Conservation (phyloP, 2,113 vertebrate genomes). For the Ammospiza caudacuta region DNA sequence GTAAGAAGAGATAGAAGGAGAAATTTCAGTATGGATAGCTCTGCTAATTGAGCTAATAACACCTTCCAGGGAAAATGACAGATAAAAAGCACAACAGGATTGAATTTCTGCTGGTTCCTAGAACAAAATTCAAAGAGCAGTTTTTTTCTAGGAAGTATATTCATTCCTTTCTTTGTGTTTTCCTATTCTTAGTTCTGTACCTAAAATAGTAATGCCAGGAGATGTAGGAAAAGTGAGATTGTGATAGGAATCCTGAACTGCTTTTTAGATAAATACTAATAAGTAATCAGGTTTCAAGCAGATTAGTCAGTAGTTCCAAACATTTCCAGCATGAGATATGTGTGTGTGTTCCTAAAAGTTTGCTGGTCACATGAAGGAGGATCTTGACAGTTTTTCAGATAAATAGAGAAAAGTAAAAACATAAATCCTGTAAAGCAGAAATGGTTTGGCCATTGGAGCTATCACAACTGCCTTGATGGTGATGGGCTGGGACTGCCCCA, state of each 20-base stretch:
- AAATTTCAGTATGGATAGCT: background rate
- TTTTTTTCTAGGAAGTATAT: background rate
- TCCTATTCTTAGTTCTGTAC: background rate
- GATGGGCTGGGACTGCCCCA: background rate
- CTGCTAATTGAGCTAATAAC: constrained; percentile 12
- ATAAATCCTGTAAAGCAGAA: background rate
- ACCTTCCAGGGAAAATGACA: background rate
- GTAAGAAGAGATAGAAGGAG: background rate
- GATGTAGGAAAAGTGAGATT: background rate
- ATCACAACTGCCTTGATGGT: background rate
- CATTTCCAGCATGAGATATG: background rate
- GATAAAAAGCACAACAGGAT: background rate
- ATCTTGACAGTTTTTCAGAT: background rate
- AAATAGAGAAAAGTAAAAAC: background rate
- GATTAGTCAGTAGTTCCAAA: background rate
- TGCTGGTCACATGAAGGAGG: background rate
- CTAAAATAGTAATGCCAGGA: background rate
- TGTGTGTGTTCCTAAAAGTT: background rate
- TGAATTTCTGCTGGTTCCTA: background rate
- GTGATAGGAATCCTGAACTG: background rate
- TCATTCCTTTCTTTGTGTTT: background rate
- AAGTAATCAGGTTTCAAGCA: background rate
- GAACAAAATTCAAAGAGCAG: background rate
- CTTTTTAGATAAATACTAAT: background rate
- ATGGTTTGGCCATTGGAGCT: background rate